Base-by-base conservation (phyloP, 2,113 vertebrate species). In the Coturnix japonica region DNA sequence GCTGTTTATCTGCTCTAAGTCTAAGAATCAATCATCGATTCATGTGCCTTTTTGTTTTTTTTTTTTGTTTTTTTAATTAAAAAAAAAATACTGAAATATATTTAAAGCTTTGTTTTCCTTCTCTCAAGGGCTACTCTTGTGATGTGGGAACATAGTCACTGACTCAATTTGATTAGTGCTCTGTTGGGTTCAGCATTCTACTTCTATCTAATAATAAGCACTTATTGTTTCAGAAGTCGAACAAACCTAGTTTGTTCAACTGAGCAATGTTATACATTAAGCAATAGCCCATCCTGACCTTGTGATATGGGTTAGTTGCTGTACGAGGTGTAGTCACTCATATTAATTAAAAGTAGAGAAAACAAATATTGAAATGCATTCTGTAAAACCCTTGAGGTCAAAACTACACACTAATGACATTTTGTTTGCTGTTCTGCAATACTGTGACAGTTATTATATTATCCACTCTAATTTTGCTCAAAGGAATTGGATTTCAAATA, bases 401-500 rank as follows among this genome's bases (percentile, higher is more conserved):
- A 94, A 87, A 47, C 30, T 77, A 60, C 46, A 37, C 1, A 0
- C 70, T 87, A 91, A 87, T 87, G 77, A 69, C 66, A 87, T 87
- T 64, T 95, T 94, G 67, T 89, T 95, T 89, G 67, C 71, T 66
- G 59, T 89, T 80, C 33, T 37, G n/a, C 13, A 43, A 22, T 72
- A 47, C 33, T 89, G 31, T 83, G 67, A 61, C 63, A 74, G 67
- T 90, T 89, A 51, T 89, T 79, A 72, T 88, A 47, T 65, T 91
- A 81, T 65, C 66, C 88, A 47, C 54, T 77, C 43, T 82, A 54
- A 89, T 82, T 92, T 93, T 92, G 54, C 86, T 82, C 60, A 31
- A 63, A 93, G 86, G 66, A 95, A 79, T 63, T 93, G 49, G 33
- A 89, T 96, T 91, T 89, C 74, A 76, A 66, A 79, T 81, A 87